Evolutionary conservation across 2,113 vertebrate genomes (phyloP).

Genomic region (Sapajus apella): DNA sequence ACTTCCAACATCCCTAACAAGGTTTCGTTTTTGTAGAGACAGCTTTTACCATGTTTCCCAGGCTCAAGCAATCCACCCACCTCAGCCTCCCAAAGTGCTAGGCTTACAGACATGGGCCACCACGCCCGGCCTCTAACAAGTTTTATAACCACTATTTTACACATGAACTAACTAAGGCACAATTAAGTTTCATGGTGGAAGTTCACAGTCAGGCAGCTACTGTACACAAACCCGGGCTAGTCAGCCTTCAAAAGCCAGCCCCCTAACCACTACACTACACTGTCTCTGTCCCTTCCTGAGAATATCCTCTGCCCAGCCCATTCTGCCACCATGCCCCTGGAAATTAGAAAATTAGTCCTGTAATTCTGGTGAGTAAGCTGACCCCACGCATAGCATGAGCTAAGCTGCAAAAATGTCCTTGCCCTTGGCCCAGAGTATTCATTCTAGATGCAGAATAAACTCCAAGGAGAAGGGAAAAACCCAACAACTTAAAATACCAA

Average conservation of each 20-base stretch:
- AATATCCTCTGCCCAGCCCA: not conserved
- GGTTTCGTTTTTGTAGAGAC: too few species aligned
- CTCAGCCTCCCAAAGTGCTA: too few species aligned
- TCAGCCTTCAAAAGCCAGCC: not conserved
- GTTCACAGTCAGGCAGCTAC: not conserved
- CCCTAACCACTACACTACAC: not conserved
- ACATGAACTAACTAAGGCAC: not conserved
- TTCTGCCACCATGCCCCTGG: not conserved
- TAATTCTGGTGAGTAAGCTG: not conserved
- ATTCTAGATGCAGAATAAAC: constrained; percentile 42
- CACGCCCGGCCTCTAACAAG: not conserved
- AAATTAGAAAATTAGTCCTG: constrained; percentile 13
- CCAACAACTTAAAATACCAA: not conserved
- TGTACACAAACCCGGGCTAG: not conserved
- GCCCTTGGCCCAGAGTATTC: constrained; percentile 39
- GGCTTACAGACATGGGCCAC: too few species aligned
- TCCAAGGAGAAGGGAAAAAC: not conserved
- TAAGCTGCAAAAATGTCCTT: constrained; percentile 42
- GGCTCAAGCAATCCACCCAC: too few species aligned
- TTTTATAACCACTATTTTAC: not conserved
- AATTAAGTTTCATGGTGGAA: not conserved
- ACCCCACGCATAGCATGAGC: not conserved
- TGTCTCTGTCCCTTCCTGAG: not conserved
- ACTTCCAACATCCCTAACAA: not conserved
- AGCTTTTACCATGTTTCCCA: too few species aligned